Base-by-base conservation (phyloP, 2,113 vertebrate genomes). In the Dicaeum eximium region DNA sequence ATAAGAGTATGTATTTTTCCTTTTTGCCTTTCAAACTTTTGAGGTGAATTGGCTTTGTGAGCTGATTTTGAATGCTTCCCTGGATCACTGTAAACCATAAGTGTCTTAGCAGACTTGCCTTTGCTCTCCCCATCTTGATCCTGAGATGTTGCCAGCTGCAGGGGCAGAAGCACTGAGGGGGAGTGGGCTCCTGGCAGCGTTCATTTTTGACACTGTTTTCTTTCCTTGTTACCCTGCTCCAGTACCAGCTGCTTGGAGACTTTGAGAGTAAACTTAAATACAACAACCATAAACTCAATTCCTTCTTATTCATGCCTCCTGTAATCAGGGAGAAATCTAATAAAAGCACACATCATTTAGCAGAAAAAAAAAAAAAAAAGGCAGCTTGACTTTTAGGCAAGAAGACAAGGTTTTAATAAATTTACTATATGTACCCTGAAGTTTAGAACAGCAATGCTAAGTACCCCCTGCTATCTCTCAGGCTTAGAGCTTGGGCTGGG, bases 21-120 rank as follows among this genome's bases (percentile, higher is more conserved):
- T 74, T 92, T 86, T 61, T 78, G 67, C 78, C 66, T 94, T 94
- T 91, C 77, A 86, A 60, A 88, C 78, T 93, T 87, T 6, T 40
- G 77, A 93, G 65, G 69, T 10, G 25, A 88, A 57, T 56, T 93
- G 73, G 19, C 53, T 80, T 74, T 73, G 28, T 83, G 57, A 93
- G 58, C 60, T 80, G 74, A 35, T 54, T 96, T 74, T 91, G 57
- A 93, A 50, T 58, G 47, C 71, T 48, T 84, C 57, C 62, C 40
- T 54, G 48, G 79, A 15, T 58, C 7, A 3, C 40, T 79, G n/a
- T 82, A 71, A 92, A 61, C 35, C 2, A 1, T 40, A 73, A 72
- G 33, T 50, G 40, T 47, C 38, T 74, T 28, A 11, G 71, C 44
- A 87, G 87, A 71, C 25, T 92, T 86, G 45, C 14, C 30, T 77